Conservation (phyloP, 2,113 vertebrate genomes). For the Callorhinus ursinus region DNA sequence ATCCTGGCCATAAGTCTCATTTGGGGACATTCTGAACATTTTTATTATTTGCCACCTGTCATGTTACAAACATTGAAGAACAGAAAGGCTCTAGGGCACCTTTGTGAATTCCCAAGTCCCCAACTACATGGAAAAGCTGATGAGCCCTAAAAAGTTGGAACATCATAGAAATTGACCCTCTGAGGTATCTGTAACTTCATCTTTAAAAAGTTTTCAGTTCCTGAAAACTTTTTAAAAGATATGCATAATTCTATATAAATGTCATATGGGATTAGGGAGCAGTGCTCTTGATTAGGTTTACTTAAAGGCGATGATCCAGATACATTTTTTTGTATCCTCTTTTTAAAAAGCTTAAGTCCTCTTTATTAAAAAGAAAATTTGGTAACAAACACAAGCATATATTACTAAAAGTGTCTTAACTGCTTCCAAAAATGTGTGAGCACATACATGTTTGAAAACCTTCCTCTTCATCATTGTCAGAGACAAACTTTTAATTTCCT, state of each 20-base stretch:
- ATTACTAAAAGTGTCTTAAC: not conserved
- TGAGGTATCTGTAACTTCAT: not conserved
- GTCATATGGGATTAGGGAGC: not conserved
- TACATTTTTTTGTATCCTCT: not conserved
- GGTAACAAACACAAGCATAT: not conserved
- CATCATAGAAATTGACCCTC: not conserved
- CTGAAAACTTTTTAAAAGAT: not conserved
- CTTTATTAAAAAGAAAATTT: not conserved
- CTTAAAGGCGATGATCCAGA: not conserved
- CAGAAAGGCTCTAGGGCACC: not conserved
- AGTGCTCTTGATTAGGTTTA: not conserved
- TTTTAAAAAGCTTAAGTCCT: not conserved
- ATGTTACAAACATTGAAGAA: not conserved
- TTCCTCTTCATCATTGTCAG: not conserved
- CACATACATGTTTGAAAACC: not conserved
- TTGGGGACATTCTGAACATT: not conserved
- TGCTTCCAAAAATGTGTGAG: not conserved
- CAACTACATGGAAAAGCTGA: not conserved
- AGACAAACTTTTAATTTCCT: constrained; percentile 21
- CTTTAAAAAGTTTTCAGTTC: not conserved
- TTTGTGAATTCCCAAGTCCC: not conserved
- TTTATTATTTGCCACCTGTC: not conserved
- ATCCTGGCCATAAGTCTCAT: not conserved
- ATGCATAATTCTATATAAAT: not conserved
- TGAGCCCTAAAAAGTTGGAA: not conserved